Conservation (phyloP, 2,113 vertebrate genomes). For the Scomber colias region DNA sequence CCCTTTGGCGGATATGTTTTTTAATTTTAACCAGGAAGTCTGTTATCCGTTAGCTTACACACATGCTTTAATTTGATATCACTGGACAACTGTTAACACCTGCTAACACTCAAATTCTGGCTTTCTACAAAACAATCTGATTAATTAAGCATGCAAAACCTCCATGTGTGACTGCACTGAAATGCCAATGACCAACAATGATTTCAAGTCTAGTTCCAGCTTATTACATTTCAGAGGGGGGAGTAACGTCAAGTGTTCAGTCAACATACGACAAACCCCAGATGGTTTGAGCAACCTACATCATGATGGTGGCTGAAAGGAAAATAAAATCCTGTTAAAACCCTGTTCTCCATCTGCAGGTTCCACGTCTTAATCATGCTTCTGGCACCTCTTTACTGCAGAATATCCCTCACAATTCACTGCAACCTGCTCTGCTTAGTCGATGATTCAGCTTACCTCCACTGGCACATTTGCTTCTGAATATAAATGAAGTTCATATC, state of each 20-base stretch:
- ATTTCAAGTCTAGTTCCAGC: neutral
- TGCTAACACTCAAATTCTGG: neutral
- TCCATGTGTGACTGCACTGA: neutral
- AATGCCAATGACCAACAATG: constrained; percentile 4
- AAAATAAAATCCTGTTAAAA: constrained; percentile 53
- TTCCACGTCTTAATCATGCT: constrained; percentile 37
- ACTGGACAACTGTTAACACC: neutral
- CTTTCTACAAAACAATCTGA: neutral
- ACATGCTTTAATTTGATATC: neutral
- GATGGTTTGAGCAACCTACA: constrained; percentile 44
- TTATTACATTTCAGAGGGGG: constrained; percentile 4
- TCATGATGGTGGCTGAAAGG: constrained; percentile 37
- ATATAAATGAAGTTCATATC: constrained; percentile 54
- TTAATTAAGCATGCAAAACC: neutral
- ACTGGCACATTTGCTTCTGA: constrained; percentile 37
- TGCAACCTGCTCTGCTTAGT: constrained; percentile 53
- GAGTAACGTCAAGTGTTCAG: constrained; percentile 3
- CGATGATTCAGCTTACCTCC: constrained; percentile 51
- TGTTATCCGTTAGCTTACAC: too few species aligned
- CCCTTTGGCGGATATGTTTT: too few species aligned
- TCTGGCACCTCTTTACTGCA: constrained; percentile 34
- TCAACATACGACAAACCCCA: constrained; percentile 27
- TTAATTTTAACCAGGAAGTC: too few species aligned
- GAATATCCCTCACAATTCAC: constrained; percentile 52
- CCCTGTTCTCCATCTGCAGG: constrained; percentile 56